phyloP scores from a whole-genome alignment of 2,888 invertebrate genomes.

The Chironomus riparius region DNA sequence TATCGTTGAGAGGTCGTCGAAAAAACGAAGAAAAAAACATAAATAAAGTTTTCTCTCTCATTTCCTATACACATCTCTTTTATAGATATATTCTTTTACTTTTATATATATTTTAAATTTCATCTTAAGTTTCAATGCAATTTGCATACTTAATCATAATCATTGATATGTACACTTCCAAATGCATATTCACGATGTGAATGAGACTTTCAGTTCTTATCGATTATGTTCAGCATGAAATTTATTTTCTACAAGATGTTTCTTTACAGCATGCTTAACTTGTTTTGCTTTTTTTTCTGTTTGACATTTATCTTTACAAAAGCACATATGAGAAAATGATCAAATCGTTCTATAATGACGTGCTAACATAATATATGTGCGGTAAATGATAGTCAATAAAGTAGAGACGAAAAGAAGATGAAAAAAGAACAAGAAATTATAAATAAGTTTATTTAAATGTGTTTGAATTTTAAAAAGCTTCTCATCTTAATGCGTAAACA shows the following conservation, averaged over 20 bases:
- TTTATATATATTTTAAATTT: background rate
- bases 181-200: background rate
- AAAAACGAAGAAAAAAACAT: background rate
- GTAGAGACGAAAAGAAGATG: background rate
- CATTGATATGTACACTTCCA: background rate
- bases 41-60: background rate
- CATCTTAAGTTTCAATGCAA: background rate
- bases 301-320: background rate
- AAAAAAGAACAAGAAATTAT: background rate
- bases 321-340: background rate
- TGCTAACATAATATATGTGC: background rate
- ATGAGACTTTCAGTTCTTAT: background rate
- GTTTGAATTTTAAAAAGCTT: background rate
- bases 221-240: background rate
- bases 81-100: no score
- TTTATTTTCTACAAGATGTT: background rate
- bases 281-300: background rate
- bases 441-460: background rate
- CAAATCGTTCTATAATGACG: background rate
- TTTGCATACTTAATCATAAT: background rate
- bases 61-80: background rate
- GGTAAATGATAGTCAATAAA: background rate
- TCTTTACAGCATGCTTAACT: background rate
- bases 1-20: conserved; percentile 2
- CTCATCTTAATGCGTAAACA: background rate